phyloP scores from a whole-genome alignment of 2,113 vertebrate genomes.

The Amphiprion ocellaris region DNA sequence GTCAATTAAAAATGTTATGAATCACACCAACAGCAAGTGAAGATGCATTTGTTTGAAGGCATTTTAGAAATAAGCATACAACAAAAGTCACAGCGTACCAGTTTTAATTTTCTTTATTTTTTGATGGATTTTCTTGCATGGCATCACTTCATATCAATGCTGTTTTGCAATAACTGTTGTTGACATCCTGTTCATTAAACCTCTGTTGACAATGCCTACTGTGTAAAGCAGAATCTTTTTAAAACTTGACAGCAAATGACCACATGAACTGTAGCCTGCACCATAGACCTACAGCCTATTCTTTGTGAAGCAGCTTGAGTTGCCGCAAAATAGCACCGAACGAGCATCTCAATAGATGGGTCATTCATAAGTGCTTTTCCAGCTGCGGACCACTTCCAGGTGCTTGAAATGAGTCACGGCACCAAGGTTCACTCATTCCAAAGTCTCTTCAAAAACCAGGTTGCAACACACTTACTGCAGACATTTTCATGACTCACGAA shows the following conservation, averaged over 20 bases:
- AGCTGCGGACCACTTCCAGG: slow-evolving; percentile 58
- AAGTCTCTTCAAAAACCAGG: slow-evolving; percentile 13
- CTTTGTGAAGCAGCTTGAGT: slow-evolving; percentile 26
- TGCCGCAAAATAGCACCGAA: neutral
- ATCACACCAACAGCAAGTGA: slow-evolving; percentile 7
- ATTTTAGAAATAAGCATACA: slow-evolving; percentile 26
- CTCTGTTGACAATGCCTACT: neutral
- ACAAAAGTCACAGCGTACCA: neutral
- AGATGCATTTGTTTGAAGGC: slow-evolving; percentile 1
- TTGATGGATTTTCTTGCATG: slow-evolving; percentile 6
- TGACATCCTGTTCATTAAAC: neutral
- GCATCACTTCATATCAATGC: neutral
- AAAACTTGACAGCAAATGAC: neutral
- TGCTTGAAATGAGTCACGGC: slow-evolving; percentile 46
- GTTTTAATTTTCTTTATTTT: slow-evolving; percentile 5
- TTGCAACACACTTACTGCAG: slow-evolving; percentile 19
- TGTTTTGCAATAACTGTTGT: neutral
- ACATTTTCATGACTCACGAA: slow-evolving; percentile 39
- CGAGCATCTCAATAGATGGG: slow-evolving; percentile 1
- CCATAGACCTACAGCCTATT: slow-evolving; percentile 9
- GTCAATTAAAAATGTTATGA: slow-evolving; percentile 48
- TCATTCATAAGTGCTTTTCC: slow-evolving; percentile 46
- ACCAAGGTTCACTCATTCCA: slow-evolving; percentile 22
- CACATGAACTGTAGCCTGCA: slow-evolving; percentile 7
- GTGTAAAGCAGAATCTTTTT: neutral